Conservation (phyloP, 2,113 vertebrate genomes). For the Galeopterus variegatus region DNA sequence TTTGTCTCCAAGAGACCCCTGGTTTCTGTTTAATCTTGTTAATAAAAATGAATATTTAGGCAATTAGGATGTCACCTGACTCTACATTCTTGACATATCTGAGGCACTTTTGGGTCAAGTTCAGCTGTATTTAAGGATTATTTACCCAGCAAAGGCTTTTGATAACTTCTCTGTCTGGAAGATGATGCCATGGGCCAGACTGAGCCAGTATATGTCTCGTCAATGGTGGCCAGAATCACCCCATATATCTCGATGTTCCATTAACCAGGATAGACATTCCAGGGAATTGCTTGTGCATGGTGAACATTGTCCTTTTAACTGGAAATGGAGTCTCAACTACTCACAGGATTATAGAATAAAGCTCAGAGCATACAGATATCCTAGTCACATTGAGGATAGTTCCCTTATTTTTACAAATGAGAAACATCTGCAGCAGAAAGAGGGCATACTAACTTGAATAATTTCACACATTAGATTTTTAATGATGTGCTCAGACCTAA, state of each 20-base stretch:
- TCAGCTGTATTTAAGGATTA: background rate
- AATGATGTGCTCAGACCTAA: background rate
- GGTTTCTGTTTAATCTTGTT: background rate
- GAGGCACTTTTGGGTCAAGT: background rate
- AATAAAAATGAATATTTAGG: background rate
- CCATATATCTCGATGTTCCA: constrained; percentile 67
- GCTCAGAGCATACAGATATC: background rate
- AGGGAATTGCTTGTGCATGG: background rate
- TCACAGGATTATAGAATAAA: background rate
- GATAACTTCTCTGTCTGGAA: constrained; percentile 64
- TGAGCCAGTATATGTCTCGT: constrained; percentile 77
- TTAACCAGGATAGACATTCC: constrained; percentile 32
- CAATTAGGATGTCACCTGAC: background rate
- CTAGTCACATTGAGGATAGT: background rate
- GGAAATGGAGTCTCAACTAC: background rate
- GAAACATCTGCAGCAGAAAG: background rate
- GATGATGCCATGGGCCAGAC: constrained; percentile 68
- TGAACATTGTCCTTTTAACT: background rate
- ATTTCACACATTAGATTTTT: background rate
- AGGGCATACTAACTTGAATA: background rate
- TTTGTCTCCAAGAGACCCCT: background rate
- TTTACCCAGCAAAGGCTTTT: background rate
- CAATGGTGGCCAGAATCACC: constrained; percentile 62
- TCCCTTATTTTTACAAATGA: background rate
- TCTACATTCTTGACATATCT: background rate